phyloP scores from a whole-genome alignment of 2,888 invertebrate species.

The Charanyca ferruginea region DNA sequence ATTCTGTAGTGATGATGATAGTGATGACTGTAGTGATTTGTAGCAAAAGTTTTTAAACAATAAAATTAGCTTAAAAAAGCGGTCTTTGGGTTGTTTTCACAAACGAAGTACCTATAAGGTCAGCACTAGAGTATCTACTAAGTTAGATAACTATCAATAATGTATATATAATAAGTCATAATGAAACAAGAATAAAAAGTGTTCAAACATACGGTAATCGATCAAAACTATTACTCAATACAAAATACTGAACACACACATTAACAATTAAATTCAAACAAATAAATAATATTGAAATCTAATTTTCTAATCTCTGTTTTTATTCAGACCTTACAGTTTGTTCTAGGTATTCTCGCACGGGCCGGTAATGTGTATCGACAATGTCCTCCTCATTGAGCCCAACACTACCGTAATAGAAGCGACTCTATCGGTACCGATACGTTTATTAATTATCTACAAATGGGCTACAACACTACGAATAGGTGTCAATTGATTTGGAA shows the following conservation, averaged over 20 bases:
- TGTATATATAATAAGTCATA: too few relatives aligned
- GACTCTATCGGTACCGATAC: slow-evolving; percentile 52
- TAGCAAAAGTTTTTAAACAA: too few relatives aligned
- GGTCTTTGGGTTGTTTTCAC: too few relatives aligned
- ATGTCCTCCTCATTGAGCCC: slow-evolving; percentile 70
- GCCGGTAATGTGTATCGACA: slow-evolving; percentile 75
- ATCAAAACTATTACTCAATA: not conserved
- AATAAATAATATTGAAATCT: not conserved
- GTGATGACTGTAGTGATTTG: too few relatives aligned
- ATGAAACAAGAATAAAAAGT: too few relatives aligned
- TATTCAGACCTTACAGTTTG: slow-evolving; percentile 65
- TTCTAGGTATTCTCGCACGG: slow-evolving; percentile 71
- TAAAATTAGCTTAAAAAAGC: too few relatives aligned
- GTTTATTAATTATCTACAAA: slow-evolving; percentile 62
- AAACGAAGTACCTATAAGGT: too few relatives aligned
- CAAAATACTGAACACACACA: not conserved
- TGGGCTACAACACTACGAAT: slow-evolving; percentile 48
- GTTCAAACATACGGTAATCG: not conserved
- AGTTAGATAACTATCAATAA: too few relatives aligned
- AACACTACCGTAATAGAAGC: slow-evolving; percentile 64
- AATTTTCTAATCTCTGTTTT: slow-evolving; percentile 38
- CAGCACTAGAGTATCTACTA: too few relatives aligned
- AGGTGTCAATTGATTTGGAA: slow-evolving; percentile 48
- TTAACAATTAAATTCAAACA: not conserved
- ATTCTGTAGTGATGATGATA: too few relatives aligned